A percentile compares a stretch with the other conserved stretches of the same genome.
phyloP scores from a whole-genome alignment of 2,113 vertebrate genomes.

The Notothenia coriiceps region DNA sequence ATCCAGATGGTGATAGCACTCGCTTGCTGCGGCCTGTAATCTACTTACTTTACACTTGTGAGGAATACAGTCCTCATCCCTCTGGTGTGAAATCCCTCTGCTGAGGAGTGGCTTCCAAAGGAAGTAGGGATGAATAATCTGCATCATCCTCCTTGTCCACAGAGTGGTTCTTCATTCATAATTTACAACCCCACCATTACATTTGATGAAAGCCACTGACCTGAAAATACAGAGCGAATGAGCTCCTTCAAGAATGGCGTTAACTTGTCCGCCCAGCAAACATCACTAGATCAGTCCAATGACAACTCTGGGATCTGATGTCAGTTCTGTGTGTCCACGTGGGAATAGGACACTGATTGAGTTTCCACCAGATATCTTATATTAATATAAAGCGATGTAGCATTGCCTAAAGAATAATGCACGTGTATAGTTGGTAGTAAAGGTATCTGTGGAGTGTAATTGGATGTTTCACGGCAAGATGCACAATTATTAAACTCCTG shows the following conservation, averaged over 20 bases:
- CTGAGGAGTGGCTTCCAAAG: constrained; percentile 51
- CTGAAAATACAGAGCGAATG: constrained; percentile 74
- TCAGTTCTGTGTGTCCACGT: constrained; percentile 29
- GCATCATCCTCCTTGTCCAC: constrained; percentile 71
- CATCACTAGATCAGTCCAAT: constrained; percentile 56
- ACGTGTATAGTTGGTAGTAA: constrained; percentile 3
- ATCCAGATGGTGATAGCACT: constrained; percentile 59
- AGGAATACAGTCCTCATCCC: constrained; percentile 54
- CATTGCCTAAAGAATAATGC: not conserved
- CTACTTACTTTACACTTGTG: constrained; percentile 61
- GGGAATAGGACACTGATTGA: constrained; percentile 36
- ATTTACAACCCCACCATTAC: constrained; percentile 75
- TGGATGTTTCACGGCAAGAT: not conserved
- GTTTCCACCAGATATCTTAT: constrained; percentile 19
- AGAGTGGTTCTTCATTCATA: constrained; percentile 82
- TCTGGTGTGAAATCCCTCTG: constrained; percentile 65
- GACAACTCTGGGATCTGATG: constrained; percentile 42
- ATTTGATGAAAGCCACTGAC: constrained; percentile 81
- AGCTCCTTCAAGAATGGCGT: constrained; percentile 55
- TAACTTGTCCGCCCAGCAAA: constrained; percentile 53
- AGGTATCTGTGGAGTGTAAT: not conserved
- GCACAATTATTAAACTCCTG: not conserved
- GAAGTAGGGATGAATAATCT: constrained; percentile 78
- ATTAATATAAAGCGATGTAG: constrained; percentile 6
- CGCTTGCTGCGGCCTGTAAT: constrained; percentile 54